Evolutionary conservation across 2,113 vertebrate species (phyloP).

Genomic region (Seriola quinqueradiata): DNA sequence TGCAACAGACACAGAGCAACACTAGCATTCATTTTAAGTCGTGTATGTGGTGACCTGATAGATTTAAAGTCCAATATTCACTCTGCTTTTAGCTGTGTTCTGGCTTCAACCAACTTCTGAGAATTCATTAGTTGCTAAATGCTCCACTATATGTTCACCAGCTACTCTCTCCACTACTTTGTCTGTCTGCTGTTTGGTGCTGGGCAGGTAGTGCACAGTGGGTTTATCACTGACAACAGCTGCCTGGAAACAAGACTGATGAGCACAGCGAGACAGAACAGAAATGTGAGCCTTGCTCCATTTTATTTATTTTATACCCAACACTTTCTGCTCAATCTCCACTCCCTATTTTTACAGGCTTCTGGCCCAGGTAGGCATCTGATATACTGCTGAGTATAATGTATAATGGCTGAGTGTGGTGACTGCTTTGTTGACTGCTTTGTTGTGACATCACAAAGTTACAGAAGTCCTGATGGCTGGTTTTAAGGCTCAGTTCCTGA

Average conservation of each 20-base stretch:
- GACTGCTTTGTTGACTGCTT: too few species aligned
- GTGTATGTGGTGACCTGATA: neutral
- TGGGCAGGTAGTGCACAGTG: neutral
- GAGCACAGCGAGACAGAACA: neutral
- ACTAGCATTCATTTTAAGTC: neutral
- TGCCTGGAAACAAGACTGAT: neutral
- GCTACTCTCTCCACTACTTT: too few species aligned
- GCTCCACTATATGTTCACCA: too few species aligned
- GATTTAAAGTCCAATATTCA: neutral
- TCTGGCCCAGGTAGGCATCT: neutral
- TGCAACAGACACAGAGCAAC: neutral
- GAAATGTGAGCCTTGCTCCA: neutral
- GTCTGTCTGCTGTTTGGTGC: too few species aligned
- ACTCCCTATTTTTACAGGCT: neutral
- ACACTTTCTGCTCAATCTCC: too few species aligned
- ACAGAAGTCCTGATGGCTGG: too few species aligned
- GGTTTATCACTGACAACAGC: neutral
- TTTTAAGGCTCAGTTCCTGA: too few species aligned
- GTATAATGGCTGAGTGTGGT: too few species aligned
- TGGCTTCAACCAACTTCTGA: neutral
- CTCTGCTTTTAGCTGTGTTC: neutral
- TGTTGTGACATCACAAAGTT: too few species aligned
- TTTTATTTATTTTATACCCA: neutral
- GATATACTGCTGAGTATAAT: too few species aligned
- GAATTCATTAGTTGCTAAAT: neutral